A percentile compares a stretch with the other conserved stretches of the same genome.
Conservation (phyloP, 2,888 invertebrate genomes). For the Harpalus rufipes region DNA sequence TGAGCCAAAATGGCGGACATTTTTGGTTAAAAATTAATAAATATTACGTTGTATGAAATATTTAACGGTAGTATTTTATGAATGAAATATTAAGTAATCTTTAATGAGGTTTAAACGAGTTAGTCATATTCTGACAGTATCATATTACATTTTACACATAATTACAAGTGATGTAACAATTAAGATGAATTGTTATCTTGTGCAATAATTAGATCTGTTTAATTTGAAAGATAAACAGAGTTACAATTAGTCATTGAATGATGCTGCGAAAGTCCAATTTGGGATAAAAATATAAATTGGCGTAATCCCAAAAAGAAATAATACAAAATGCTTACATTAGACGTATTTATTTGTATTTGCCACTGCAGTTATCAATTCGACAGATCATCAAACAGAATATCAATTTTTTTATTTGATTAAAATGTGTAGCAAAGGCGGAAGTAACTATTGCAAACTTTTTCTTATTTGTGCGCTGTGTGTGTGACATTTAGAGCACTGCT, state of each 20-base stretch:
- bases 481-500: conserved; percentile 53
- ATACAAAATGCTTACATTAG: neutral
- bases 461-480: conserved; percentile 12
- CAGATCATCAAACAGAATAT: too few relatives aligned
- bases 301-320: neutral
- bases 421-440: conserved; percentile 11
- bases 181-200: conserved; percentile 18
- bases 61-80: conserved; percentile 17
- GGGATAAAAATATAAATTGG: conserved; percentile 29
- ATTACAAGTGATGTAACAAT: conserved; percentile 26
- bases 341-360: neutral
- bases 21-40: too few relatives aligned
- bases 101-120: conserved; percentile 8
- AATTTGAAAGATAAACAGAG: neutral
- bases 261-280: neutral
- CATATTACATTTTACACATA: conserved; percentile 18
- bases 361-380: neutral
- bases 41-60: neutral
- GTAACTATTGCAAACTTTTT: conserved; percentile 50
- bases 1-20: too few relatives aligned
- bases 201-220: neutral
- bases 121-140: conserved; percentile 19
- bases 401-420: neutral
- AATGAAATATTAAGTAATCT: conserved; percentile 33
- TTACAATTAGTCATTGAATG: neutral